Evolutionary conservation across 1,140 invertebrate genomes (phyloP).

Genomic region (Spodoptera frugiperda): DNA sequence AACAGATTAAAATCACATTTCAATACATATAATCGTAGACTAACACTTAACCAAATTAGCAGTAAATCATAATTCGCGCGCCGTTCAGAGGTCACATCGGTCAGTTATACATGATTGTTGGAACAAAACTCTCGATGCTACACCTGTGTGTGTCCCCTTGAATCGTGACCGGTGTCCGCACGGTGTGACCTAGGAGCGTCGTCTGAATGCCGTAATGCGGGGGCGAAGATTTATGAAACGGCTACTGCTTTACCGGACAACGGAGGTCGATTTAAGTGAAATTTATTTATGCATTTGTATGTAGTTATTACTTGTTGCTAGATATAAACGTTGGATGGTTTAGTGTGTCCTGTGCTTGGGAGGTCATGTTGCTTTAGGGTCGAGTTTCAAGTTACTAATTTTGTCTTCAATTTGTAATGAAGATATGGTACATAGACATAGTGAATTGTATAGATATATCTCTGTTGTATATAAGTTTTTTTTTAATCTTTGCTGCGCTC

Average conservation of each 20-base stretch:
- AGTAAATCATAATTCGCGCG: slow-evolving; percentile 21
- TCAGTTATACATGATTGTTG: slow-evolving; percentile 19
- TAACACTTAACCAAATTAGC: slow-evolving; percentile 1
- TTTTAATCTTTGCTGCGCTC: too few relatives aligned
- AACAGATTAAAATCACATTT: too few relatives aligned
- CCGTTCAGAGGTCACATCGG: slow-evolving; percentile 31
- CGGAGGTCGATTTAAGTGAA: slow-evolving; percentile 57
- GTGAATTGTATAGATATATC: too few relatives aligned
- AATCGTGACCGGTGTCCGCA: slow-evolving; percentile 34
- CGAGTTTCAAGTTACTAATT: neutral
- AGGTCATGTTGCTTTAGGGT: neutral
- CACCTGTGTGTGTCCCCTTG: slow-evolving; percentile 40
- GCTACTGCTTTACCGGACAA: slow-evolving; percentile 66
- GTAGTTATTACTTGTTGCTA: slow-evolving; percentile 56
- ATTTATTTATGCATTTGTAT: slow-evolving; percentile 65
- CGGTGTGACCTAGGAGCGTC: slow-evolving; percentile 50
- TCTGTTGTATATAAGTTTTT: too few relatives aligned
- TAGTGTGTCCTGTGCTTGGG: slow-evolving; percentile 1
- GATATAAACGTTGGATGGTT: slow-evolving; percentile 28
- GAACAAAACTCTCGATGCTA: slow-evolving; percentile 9
- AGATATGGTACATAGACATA: too few relatives aligned
- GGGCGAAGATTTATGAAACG: slow-evolving; percentile 76
- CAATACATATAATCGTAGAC: too few relatives aligned
- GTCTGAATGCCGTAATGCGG: slow-evolving; percentile 58
- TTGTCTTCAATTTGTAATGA: too few relatives aligned